Percentiles rank a stretch among this genome's conserved stretches.
phyloP scores from a whole-genome alignment of 2,888 invertebrate genomes.

The Thera obeliscata region DNA sequence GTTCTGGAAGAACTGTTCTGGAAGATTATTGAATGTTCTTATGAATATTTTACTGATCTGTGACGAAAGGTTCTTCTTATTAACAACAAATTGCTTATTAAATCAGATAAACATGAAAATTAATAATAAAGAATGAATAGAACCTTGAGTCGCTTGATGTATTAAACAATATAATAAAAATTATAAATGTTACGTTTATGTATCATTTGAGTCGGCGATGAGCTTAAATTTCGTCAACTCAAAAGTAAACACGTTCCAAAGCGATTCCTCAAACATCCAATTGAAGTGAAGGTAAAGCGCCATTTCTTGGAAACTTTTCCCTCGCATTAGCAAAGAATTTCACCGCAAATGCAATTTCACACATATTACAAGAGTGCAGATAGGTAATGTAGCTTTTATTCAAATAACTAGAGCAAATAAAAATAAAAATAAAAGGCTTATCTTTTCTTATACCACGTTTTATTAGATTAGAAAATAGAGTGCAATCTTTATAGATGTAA shows the following conservation, averaged over 20 bases:
- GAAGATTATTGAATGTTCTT: too few relatives aligned
- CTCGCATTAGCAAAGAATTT: slow-evolving; percentile 25
- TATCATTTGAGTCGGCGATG: neutral
- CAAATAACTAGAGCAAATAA: neutral
- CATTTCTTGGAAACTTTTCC: slow-evolving; percentile 21
- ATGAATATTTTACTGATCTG: too few relatives aligned
- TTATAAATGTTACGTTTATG: too few relatives aligned
- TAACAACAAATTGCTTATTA: too few relatives aligned
- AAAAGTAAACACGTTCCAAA: neutral
- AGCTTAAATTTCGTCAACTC: neutral
- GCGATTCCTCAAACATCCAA: slow-evolving; percentile 1
- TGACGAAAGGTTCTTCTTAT: too few relatives aligned
- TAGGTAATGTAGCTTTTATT: slow-evolving; percentile 21
- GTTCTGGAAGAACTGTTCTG: too few relatives aligned
- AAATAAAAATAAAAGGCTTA: neutral
- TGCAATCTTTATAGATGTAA: too few relatives aligned
- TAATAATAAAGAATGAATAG: too few relatives aligned
- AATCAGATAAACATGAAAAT: too few relatives aligned
- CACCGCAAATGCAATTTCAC: slow-evolving; percentile 33
- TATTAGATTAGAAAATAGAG: too few relatives aligned
- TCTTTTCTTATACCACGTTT: too few relatives aligned
- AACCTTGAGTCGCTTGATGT: neutral
- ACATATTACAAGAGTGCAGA: slow-evolving; percentile 39
- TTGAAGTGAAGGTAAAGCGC: slow-evolving; percentile 7
- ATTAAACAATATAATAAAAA: neutral